Percentiles rank a stretch among this genome's conserved stretches.
Conservation (phyloP, 35 echinoderm and acorn worm genomes). For the Chiridota heheva region DNA sequence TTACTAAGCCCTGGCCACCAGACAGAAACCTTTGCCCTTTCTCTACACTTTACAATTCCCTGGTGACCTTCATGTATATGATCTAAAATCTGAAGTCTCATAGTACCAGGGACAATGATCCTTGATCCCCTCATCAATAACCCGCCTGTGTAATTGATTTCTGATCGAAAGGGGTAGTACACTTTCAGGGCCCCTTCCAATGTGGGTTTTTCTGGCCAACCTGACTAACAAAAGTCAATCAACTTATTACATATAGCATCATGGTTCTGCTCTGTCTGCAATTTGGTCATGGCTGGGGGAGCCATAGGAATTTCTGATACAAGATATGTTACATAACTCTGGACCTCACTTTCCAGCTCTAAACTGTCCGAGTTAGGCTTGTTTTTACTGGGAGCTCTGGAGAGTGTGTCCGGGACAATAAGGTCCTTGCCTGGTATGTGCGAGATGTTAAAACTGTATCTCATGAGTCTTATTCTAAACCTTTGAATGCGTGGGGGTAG, state of each 20-base stretch:
- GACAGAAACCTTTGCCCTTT: background rate
- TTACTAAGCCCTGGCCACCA: constrained; percentile 16
- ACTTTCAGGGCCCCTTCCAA: background rate
- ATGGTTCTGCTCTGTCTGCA: background rate
- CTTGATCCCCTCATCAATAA: constrained; percentile 11
- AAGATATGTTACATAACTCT: background rate
- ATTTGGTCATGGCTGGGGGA: background rate
- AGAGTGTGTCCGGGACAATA: constrained; percentile 1
- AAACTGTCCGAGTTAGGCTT: background rate
- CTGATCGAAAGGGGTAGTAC: background rate
- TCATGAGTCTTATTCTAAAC: constrained; percentile 8
- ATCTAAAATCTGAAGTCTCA: constrained; percentile 19
- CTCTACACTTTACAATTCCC: constrained; percentile 31
- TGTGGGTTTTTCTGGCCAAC: constrained; percentile 9
- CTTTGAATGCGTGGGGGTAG: constrained; percentile 27
- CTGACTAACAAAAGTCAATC: background rate
- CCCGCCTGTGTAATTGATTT: background rate
- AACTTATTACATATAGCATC: constrained; percentile 12
- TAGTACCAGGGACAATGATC: background rate
- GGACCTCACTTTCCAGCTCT: background rate
- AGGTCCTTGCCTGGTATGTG: constrained; percentile 28
- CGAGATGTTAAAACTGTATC: constrained; percentile 3
- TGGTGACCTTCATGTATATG: constrained; percentile 28
- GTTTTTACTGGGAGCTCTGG: background rate
- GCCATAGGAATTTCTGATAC: background rate